Conservation (phyloP, 1,140 invertebrate species). For the Apis mellifera region Amel_HAv3.1 CM009944.2:3516501-3517000, state of each 20-base stretch:
- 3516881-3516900: not conserved
- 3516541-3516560: not conserved
- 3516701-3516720: not conserved
- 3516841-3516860: not conserved
- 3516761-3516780: not conserved
- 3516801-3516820: not conserved
- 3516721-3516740: constrained; percentile 24
- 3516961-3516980: no score
- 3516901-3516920: not conserved
- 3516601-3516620: not conserved
- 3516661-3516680: constrained; percentile 10
- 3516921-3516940: not conserved
- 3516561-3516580: constrained; percentile 13
- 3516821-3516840: not conserved
- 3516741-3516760: not conserved
- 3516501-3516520: not conserved
- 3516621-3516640: constrained; percentile 23
- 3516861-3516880: not conserved
- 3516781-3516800: constrained; percentile 4
- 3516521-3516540: not conserved
- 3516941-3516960: no score
- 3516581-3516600: not conserved
- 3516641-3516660: constrained; percentile 35
- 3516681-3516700: not conserved
- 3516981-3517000: not conserved